Base-by-base conservation (phyloP, 1,140 invertebrate genomes). In the Teleopsis dalmanni region DNA sequence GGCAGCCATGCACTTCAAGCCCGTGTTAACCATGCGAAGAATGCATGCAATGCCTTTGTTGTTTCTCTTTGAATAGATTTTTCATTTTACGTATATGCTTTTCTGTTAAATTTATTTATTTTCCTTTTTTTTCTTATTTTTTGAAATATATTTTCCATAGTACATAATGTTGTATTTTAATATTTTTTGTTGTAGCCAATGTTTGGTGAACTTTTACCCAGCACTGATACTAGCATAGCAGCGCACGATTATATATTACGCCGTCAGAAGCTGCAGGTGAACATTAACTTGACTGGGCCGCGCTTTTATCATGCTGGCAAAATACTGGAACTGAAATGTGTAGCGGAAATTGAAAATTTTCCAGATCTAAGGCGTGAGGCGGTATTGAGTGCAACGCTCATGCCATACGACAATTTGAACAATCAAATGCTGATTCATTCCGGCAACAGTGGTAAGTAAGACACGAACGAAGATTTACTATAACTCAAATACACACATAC, bases 321-420 rank as follows among this genome's bases (percentile, higher is more conserved):
- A 25, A 53, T 37, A 38, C 57, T 70, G 35, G 55, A 65, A 50
- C 54, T 70, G 2, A 70, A 68, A 44, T 70, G 67, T 47, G 62
- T 70, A 7, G 67, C 67, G 45, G 62, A 70, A 56, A 68, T 70
- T 51, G 62, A 67, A 40, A 64, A 70, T 47, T 68, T 68, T 45
- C 65, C 67, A 35, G 58, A 67, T 22, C 49, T 65, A 35, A 50
- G 54, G 11, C 64, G 67, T 14, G 62, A 68, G 34, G 63, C 56
- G 9, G 48, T 55, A 19, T 51, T 65, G 9, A 65, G 56, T 47
- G 62, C 64, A 10, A 49, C 56, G 19, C 44, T 70, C 0, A 56
- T 56, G 46, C 58, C 60, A n/a, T 58, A 58, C 29, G 65, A 70
- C 49, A 65, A 70, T 52, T 56, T 70, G 47, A 68, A 64, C 50